A percentile compares a stretch with the other conserved stretches of the same genome.
These are phyloP conservation scores for Cryptotis parvus DNA, from an alignment of 2,113 vertebrate genomes.

Conservation along the genomic window DNA sequence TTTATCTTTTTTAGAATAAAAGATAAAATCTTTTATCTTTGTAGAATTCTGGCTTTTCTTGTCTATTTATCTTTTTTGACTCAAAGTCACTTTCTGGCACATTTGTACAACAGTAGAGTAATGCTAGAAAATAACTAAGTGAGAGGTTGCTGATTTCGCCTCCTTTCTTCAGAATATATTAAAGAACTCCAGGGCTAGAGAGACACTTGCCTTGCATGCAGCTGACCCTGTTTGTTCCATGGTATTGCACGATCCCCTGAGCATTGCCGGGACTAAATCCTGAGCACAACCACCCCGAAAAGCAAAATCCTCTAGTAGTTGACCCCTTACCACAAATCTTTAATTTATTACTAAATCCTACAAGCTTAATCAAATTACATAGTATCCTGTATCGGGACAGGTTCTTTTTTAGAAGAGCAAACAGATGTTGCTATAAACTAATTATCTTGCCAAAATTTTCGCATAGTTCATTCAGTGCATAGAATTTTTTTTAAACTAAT, in stretches of 20 bases:
- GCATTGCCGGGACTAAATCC: too few species aligned
- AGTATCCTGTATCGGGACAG: background rate
- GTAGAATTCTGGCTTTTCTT: background rate
- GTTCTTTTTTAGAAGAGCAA: background rate
- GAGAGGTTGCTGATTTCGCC: conserved; percentile 45
- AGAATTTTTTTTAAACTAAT: background rate
- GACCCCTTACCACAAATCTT: background rate
- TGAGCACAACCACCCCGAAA: too few species aligned
- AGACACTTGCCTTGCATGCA: too few species aligned
- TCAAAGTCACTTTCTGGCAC: conserved; percentile 72
- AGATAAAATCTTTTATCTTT: conserved; percentile 45
- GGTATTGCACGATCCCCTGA: too few species aligned
- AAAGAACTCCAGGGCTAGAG: conserved; percentile 8
- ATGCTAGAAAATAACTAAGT: conserved; percentile 64
- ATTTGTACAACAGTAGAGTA: conserved; percentile 57
- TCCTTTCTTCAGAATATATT: conserved; percentile 23
- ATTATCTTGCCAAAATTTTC: background rate
- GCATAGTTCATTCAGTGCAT: background rate
- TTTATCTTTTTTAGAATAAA: too few species aligned
- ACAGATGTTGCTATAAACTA: background rate
- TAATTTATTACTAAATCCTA: conserved; percentile 40
- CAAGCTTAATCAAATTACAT: background rate
- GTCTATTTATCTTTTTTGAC: conserved; percentile 35
- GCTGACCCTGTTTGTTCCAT: too few species aligned
- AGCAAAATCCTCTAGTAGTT: background rate